Percentiles rank a stretch among this genome's conserved stretches.
These are phyloP conservation scores for Thymelicus acteon DNA, from an alignment of 2,888 invertebrate genomes.

Conservation along the genomic window DNA sequence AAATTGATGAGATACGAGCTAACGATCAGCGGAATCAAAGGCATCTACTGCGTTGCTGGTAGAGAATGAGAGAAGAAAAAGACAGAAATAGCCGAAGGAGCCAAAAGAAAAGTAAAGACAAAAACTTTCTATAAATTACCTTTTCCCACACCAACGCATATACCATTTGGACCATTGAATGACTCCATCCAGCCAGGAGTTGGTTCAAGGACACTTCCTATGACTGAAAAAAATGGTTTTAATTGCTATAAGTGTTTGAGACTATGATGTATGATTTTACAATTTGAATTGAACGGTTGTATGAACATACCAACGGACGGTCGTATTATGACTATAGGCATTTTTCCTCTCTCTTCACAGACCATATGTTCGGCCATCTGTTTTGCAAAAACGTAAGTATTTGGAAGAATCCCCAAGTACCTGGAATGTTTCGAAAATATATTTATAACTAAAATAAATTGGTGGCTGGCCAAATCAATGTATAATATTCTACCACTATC, in stretches of 20 bases:
- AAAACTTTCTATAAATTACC: conserved; percentile 59
- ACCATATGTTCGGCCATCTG: conserved; percentile 93
- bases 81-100: too few relatives aligned
- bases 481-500: too few relatives aligned
- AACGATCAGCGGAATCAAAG: too few relatives aligned
- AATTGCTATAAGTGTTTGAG: not conserved
- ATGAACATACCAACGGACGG: conserved; percentile 92
- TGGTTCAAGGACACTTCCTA: conserved; percentile 86
- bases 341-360: conserved; percentile 85
- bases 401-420: conserved; percentile 88
- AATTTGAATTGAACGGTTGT: not conserved
- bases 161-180: conserved; percentile 93
- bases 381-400: conserved; percentile 97
- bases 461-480: too few relatives aligned
- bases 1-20: too few relatives aligned
- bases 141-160: conserved; percentile 89
- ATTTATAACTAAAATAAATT: not conserved
- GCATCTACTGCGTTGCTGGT: too few relatives aligned
- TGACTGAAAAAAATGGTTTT: conserved; percentile 73
- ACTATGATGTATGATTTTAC: too few relatives aligned
- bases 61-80: too few relatives aligned
- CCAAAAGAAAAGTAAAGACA: too few relatives aligned
- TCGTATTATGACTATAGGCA: conserved; percentile 92
- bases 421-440: conserved; percentile 59
- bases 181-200: conserved; percentile 94